Evolutionary conservation across 92 coral and sea anemone species (phyloP).

Genomic region (Actinostola sp.): DNA sequence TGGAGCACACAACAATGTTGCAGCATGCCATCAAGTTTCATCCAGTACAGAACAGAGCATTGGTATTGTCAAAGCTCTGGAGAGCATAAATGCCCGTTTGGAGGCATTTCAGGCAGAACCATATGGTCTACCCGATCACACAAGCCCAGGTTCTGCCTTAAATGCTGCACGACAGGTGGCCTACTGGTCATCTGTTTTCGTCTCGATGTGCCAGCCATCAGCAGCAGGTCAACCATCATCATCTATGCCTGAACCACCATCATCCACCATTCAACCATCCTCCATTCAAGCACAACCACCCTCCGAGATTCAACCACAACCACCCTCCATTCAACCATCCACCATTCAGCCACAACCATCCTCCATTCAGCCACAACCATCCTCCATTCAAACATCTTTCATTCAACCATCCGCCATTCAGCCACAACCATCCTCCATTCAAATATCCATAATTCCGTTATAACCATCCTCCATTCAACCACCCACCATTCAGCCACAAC

Average conservation of each 20-base stretch:
- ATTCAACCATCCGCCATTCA: neutral
- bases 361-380: neutral
- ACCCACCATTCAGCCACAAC: too few species aligned
- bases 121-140: slow-evolving; percentile 13
- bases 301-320: neutral
- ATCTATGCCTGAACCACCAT: slow-evolving; percentile 6
- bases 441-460: neutral
- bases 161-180: slow-evolving; percentile 38
- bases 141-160: slow-evolving; percentile 13
- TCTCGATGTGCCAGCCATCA: slow-evolving; percentile 11
- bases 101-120: slow-evolving; percentile 21
- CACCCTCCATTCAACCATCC: slow-evolving; percentile 2
- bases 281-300: slow-evolving; percentile 12
- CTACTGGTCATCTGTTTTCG: slow-evolving; percentile 30
- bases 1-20: neutral
- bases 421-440: neutral
- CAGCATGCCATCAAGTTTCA: neutral
- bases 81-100: neutral
- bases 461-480: neutral
- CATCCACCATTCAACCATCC: slow-evolving; percentile 11
- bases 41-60: neutral
- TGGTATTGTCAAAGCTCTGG: neutral
- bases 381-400: neutral
- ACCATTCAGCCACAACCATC: neutral
- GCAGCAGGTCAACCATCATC: neutral